Evolutionary conservation across 2,888 invertebrate genomes (phyloP), one percentile per base, ranked within the genome.

Genomic region (Trissolcus brochymenae): DNA sequence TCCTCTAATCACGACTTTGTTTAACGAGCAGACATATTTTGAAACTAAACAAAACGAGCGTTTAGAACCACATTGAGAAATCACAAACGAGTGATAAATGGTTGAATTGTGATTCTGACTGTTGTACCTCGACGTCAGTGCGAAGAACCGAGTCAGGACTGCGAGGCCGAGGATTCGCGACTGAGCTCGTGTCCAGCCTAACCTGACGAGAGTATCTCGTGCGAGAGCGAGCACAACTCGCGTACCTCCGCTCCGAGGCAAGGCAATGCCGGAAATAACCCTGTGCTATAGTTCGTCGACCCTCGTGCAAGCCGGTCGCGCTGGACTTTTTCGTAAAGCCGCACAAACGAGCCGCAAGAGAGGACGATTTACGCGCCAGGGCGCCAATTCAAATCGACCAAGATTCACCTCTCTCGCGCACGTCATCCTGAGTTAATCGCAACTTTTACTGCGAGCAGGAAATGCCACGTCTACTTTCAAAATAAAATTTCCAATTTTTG

Each of bases 251-350:
- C 76, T 74, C 73, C 65, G 66, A 77, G 79, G 77, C 73, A 83
- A 84, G 82, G 80, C 84, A 84, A 87, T 85, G 87, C 86, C 87
- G 88, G 88, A 88, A 87, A 88, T 88, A 88, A 87, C 86, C 86
- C 80, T 82, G 79, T 78, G 80, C 68, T 75, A 77, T 64, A 75
- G 76, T 78, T 78, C 88, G 88, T 88, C 87, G 87, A 88, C 88
- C 88, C 82, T 80, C 79, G 68, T 66, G 90, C 90, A 49, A 61
- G 71, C 76, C 55, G 61, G 61, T 73, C 73, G 62, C 67, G 71
- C 64, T 67, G 70, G 66, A 78, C 78, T 77, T 77, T 77, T 77
- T 77, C 76, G 76, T 77, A 60, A 70, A 62, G 51, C 50, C 53
- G 59, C 70, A 56, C 67, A 70, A 62, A 62, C 62, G 76, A 43